Evolutionary conservation across 2,797 vertebrate species (phyloP).

Genomic region (Squalus acanthias): DNA sequence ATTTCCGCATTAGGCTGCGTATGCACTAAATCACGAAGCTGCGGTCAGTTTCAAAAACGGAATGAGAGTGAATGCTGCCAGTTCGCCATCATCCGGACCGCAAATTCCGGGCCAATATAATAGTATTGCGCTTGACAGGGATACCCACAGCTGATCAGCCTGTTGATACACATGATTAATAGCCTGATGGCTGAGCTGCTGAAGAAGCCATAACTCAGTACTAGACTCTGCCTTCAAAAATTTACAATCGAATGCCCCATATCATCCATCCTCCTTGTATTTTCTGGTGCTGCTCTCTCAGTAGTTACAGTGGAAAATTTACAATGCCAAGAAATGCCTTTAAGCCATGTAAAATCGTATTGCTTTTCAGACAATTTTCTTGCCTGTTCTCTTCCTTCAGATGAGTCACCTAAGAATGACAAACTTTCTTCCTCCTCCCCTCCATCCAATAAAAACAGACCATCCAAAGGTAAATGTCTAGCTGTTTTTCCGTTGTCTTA

Average conservation of each 20-base stretch:
- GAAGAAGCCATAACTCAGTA: no score
- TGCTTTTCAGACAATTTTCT: not conserved
- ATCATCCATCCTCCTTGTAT: not conserved
- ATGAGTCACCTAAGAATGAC: not conserved
- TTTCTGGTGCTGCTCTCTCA: not conserved
- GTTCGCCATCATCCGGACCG: no score
- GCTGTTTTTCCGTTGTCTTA: no score
- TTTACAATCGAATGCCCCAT: not conserved
- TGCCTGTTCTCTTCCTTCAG: not conserved
- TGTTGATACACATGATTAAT: no score
- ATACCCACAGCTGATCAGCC: not conserved
- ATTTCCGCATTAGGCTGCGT: no score
- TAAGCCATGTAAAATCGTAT: no score
- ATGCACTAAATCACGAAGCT: no score
- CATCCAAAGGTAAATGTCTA: not conserved
- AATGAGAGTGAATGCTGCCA: no score
- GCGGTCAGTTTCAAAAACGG: no score
- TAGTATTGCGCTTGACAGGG: not conserved
- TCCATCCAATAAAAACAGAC: not conserved
- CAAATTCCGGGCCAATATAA: not conserved
- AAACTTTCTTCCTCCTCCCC: not conserved
- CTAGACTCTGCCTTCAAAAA: no score
- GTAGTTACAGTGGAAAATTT: not conserved
- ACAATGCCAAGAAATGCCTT: not conserved
- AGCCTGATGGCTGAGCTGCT: no score